Percentiles rank a stretch among this genome's conserved stretches.
phyloP scores from a whole-genome alignment of 2,797 vertebrate species.

The Phaenicophaeus curvirostris region DNA sequence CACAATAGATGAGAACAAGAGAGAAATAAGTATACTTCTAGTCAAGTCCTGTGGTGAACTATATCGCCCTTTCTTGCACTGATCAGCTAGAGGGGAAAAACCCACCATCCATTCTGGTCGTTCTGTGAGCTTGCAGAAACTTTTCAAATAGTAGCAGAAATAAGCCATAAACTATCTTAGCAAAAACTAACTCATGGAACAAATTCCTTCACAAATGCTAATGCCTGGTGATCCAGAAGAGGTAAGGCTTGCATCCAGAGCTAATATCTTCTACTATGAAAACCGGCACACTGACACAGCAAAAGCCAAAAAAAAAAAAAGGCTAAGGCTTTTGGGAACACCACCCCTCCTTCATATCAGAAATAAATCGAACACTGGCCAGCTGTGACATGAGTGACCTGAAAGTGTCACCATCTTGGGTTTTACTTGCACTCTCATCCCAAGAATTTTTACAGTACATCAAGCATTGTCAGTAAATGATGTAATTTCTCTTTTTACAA shows the following conservation, averaged over 20 bases:
- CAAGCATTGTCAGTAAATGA: background rate
- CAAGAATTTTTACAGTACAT: background rate
- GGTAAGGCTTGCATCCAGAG: background rate
- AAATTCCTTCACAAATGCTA: background rate
- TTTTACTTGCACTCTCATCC: background rate
- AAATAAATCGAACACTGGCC: background rate
- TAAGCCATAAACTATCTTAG: background rate
- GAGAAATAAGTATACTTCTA: background rate
- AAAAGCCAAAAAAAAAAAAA: background rate
- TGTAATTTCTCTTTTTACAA: background rate
- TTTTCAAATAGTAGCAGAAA: background rate
- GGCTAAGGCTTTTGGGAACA: background rate
- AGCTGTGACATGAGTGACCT: background rate
- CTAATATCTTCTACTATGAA: background rate
- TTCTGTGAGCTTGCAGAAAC: background rate
- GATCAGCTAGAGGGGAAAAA: background rate
- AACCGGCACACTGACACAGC: background rate
- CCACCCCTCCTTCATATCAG: accelerated
- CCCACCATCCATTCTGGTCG: background rate
- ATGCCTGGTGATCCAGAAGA: background rate
- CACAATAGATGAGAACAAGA: background rate
- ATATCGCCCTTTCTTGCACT: background rate
- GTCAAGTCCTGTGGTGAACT: background rate
- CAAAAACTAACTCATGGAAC: background rate
- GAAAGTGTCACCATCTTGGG: background rate